Base-by-base conservation (phyloP, 1,140 invertebrate genomes). In the Hirudo medicinalis region DNA sequence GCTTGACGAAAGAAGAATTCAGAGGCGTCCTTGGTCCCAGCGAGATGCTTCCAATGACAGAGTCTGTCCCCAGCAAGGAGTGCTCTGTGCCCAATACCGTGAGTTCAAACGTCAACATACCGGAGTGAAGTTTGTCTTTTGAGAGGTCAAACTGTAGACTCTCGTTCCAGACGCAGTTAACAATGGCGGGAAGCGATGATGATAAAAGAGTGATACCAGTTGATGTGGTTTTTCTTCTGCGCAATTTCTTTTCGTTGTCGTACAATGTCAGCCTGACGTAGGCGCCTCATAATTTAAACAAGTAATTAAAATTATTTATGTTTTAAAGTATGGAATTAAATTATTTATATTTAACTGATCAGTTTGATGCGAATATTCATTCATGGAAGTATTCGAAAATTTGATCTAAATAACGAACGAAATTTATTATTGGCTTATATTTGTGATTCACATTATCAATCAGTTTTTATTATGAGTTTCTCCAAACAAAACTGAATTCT, bases 141-240 rank as follows among this genome's bases (percentile, higher is more conserved):
- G 89, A 49, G 11, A 80, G 88, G 57, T 90, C 87, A 74, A 92
- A 88, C 0, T 92, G 84, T 2, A 94, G 80, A 60, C 91, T 82
- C 80, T 93, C 90, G 79, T 94, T 91, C 91, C 91, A 94, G 0
- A 91, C 92, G 0, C 91, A 91, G 76, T 89, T 92, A 29, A 93
- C 81, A 32, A 25, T 63, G 20, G 57, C 20, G 2, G 22, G 22
- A 25, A 32, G 29, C 13, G 57, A 63, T 20, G 57, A 11, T 13
- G 29, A 22, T 25, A 32, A 22, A 11, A 19, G 29, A 25, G 13
- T 63, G 43, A 49, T 49, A 17, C 43, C 13, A 9, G 43, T 49
- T 17, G 43, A 49, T 22, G 22, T 63, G 22, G 57, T 63, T 15
- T 63, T 63, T 25, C 57, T 22, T 32, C 29, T 63, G 22, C 29